Percentiles rank a stretch among this genome's conserved stretches.
These are phyloP conservation scores for Myrmecobius fasciatus DNA, from an alignment of 2,113 vertebrate species.

Conservation along the genomic window DNA sequence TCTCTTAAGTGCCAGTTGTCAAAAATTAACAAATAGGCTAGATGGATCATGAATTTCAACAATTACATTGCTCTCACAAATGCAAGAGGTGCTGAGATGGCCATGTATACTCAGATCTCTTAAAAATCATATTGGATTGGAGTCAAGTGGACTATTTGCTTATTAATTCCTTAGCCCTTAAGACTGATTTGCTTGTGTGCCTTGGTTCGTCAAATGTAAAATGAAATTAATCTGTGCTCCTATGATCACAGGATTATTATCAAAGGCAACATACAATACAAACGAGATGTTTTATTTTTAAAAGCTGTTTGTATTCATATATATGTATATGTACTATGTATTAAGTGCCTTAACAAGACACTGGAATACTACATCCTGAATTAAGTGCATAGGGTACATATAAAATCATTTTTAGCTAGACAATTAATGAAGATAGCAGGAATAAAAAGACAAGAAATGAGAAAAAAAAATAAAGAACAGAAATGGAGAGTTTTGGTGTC, in stretches of 20 bases:
- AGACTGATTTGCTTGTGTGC: not conserved
- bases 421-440: not conserved
- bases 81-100: not conserved
- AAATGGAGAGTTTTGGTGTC: not conserved
- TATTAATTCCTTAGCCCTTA: not conserved
- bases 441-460: no score
- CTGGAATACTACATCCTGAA: not conserved
- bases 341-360: not conserved
- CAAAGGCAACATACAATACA: not conserved
- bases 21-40: not conserved
- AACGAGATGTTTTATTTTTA: not conserved
- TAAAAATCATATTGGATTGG: not conserved
- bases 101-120: not conserved
- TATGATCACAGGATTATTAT: no score
- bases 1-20: not conserved
- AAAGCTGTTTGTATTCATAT: not conserved
- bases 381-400: not conserved
- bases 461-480: no score
- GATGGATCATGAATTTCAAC: not conserved
- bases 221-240: not conserved
- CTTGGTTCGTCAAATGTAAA: not conserved
- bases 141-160: not conserved
- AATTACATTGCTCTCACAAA: not conserved
- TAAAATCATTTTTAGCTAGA: not conserved
- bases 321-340: not conserved